Base-by-base conservation (phyloP, 2,797 vertebrate species). In the Acanthis flammea region DNA sequence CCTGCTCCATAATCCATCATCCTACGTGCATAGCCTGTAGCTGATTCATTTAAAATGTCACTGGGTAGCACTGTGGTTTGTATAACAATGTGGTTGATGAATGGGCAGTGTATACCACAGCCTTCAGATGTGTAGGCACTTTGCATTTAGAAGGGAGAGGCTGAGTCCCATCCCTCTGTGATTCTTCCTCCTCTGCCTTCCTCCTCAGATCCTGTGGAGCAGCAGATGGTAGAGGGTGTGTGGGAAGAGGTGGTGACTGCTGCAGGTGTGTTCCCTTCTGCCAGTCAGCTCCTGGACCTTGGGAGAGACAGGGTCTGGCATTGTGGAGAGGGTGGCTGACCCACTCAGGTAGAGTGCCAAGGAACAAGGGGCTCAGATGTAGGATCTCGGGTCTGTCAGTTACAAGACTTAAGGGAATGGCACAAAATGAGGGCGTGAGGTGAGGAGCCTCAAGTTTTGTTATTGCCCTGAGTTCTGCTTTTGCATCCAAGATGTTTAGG, bases 11-110 rank as follows among this genome's bases (percentile, higher is more conserved):
- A 91, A 91, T 96, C 61, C 54, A 72, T 95, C 91, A 92, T 89
- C 48, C 57, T 85, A 31, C 0, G 2, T 87, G 65, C 63, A 50
- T 71, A 92, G 89, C 94, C 60, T 71, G 33, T 67, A 71, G 71
- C 91, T 76, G 77, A 85, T 82, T 87, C 55, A 76, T 94, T 93
- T 94, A 76, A 94, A 95, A 89, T 94, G 86, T 87, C 86, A 91
- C 48, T 57, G 55, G 16, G 28, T 63, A 92, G 45, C 55, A 42
- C 48, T 60, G 77, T 48, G 74, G 33, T 55, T 92, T 94, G 86
- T 95, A 45, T 94, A 95, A 94, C 57, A 82, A 89, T 74, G 67
- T 30, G 60, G 67, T 67, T 93, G 89, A 94, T 92, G 66, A 85
- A 95, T 89, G 55, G 30, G 60, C 89, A 94, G 55, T 91, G 91